Conservation (phyloP, 2,797 vertebrate genomes). For the Tenualosa thibaudeaui region DNA sequence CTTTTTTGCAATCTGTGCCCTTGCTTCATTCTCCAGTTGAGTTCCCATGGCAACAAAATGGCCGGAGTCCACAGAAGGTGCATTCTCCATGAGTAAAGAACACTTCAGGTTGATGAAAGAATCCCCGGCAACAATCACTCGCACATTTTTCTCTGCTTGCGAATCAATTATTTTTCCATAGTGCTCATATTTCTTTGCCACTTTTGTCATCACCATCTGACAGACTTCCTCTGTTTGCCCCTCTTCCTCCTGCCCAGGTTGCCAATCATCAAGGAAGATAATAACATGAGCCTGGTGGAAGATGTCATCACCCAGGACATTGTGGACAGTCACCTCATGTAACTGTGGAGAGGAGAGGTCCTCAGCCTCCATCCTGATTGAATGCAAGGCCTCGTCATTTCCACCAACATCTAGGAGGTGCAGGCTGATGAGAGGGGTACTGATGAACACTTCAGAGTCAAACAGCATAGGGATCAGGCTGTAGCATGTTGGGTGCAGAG, state of each 20-base stretch:
- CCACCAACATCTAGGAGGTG: constrained; percentile 77
- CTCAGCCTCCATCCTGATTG: constrained; percentile 71
- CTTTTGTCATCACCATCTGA: constrained; percentile 53
- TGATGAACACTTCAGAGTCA: constrained; percentile 77
- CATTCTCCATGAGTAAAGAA: constrained; percentile 67
- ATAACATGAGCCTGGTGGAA: constrained; percentile 82
- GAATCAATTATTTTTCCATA: constrained; percentile 80
- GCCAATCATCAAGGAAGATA: constrained; percentile 81
- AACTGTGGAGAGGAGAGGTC: constrained; percentile 78
- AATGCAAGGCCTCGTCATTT: constrained; percentile 59
- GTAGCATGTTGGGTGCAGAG: constrained; percentile 71
- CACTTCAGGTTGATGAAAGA: constrained; percentile 82
- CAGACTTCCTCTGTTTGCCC: constrained; percentile 52
- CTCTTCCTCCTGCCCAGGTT: not conserved
- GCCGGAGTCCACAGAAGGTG: constrained; percentile 64
- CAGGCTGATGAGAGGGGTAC: constrained; percentile 72
- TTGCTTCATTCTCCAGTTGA: constrained; percentile 80
- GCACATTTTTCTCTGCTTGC: constrained; percentile 73
- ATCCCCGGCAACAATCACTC: constrained; percentile 82
- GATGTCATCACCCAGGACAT: constrained; percentile 61
- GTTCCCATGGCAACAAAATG: constrained; percentile 77
- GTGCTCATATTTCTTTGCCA: constrained; percentile 66
- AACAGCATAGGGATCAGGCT: constrained; percentile 81
- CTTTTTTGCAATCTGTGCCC: constrained; percentile 77
- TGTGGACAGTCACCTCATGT: constrained; percentile 74